phyloP scores from a whole-genome alignment of 2,113 vertebrate species.

The Buteo buteo region DNA sequence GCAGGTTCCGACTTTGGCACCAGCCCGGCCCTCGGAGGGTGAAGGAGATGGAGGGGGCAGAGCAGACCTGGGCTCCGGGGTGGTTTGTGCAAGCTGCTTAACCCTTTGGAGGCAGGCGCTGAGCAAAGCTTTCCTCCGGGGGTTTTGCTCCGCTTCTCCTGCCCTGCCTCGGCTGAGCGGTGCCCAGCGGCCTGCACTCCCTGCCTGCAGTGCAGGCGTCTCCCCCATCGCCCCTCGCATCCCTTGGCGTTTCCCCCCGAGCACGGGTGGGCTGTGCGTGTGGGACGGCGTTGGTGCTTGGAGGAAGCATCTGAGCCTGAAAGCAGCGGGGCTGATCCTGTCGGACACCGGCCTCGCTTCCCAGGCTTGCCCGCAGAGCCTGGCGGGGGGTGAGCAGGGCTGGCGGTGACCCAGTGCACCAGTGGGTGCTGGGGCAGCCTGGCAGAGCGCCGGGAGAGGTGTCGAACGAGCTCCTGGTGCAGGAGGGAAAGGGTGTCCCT shows the following conservation, averaged over 20 bases:
- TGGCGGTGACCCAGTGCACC: not conserved
- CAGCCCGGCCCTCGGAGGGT: conserved; percentile 50
- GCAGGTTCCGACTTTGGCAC: conserved; percentile 83
- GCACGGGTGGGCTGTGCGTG: not conserved
- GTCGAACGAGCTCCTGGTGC: not conserved
- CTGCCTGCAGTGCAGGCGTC: not conserved
- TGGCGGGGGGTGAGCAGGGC: not conserved
- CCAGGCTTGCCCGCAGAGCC: not conserved
- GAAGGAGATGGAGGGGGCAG: conserved; percentile 62
- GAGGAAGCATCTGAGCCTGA: not conserved
- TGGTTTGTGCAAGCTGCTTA: not conserved
- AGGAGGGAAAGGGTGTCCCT: not conserved
- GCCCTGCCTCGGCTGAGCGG: not conserved
- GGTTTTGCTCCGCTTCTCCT: not conserved
- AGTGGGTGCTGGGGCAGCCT: not conserved
- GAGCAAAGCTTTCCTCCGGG: not conserved
- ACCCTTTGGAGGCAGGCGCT: not conserved
- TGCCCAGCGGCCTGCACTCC: not conserved
- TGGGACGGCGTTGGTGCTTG: rapidly evolving
- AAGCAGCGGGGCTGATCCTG: not conserved
- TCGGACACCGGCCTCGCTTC: not conserved
- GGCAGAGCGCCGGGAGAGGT: not conserved
- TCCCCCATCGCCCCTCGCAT: not conserved
- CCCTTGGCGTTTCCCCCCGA: rapidly evolving
- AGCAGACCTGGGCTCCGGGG: not conserved